Evolutionary conservation across 2,797 vertebrate species (phyloP).

Genomic region (Gallinago stenura): DNA sequence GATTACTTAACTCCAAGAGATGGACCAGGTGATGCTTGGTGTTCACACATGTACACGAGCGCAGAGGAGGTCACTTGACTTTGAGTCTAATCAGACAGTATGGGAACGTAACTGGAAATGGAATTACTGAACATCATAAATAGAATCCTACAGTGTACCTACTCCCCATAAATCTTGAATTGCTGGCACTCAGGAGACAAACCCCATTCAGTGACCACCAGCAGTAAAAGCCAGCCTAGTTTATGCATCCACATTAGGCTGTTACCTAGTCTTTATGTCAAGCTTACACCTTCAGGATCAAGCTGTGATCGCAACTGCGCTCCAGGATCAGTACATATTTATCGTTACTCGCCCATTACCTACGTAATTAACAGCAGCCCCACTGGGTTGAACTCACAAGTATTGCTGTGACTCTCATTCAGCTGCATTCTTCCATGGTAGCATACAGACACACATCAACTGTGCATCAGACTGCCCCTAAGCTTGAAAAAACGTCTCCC

Average conservation of each 20-base stretch:
- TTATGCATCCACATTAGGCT: not conserved
- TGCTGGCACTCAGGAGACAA: not conserved
- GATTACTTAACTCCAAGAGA: not conserved
- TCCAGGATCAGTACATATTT: not conserved
- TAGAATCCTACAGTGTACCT: not conserved
- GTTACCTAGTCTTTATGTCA: not conserved
- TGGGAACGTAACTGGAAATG: not conserved
- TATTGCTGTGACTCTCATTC: not conserved
- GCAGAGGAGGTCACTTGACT: not conserved
- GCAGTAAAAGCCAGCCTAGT: not conserved
- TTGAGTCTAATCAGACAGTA: not conserved
- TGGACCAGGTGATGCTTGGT: not conserved
- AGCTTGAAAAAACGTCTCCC: not conserved
- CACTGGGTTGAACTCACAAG: not conserved
- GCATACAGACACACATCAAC: not conserved
- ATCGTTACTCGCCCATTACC: not conserved
- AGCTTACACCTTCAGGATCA: not conserved
- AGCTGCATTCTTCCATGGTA: not conserved
- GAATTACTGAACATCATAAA: not conserved
- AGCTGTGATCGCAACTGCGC: not conserved
- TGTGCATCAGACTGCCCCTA: not conserved
- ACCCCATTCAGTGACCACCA: not conserved
- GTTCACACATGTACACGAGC: not conserved
- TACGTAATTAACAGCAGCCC: not conserved
- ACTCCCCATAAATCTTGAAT: not conserved